These are phyloP conservation scores for Sialis lutaria DNA, from an alignment of 2,888 invertebrate genomes.

Conservation along the genomic window DNA sequence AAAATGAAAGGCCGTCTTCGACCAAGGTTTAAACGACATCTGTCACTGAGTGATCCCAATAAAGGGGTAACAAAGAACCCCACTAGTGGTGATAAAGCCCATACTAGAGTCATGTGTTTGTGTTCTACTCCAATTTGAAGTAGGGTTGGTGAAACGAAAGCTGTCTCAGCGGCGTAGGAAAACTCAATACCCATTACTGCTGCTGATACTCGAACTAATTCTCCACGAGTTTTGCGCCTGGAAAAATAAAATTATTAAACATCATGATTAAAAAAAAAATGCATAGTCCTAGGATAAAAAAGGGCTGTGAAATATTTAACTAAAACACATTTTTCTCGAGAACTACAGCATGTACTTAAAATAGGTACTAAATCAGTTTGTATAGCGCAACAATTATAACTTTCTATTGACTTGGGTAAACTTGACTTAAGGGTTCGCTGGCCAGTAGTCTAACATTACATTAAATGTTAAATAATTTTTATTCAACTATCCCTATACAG, in stretches of 20 bases:
- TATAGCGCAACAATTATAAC: no score
- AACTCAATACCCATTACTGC: constrained; percentile 97
- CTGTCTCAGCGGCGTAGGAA: constrained; percentile 94
- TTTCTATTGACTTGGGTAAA: no score
- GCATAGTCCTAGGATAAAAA: no score
- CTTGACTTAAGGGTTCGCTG: no score
- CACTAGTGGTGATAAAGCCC: constrained; percentile 86
- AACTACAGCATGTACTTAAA: no score
- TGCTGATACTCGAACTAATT: constrained; percentile 74
- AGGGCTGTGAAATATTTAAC: no score
- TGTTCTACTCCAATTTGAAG: constrained; percentile 86
- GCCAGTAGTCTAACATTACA: no score
- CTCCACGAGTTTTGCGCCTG: constrained; percentile 61
- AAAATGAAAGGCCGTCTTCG: constrained; percentile 84
- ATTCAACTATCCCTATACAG: no score
- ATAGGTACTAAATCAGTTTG: no score
- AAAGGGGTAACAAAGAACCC: constrained; percentile 91
- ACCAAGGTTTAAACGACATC: constrained; percentile 65
- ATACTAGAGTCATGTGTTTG: constrained; percentile 86
- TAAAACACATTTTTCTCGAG: no score
- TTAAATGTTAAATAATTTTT: no score
- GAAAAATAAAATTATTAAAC: constrained; percentile 8
- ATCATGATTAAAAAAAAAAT: no score
- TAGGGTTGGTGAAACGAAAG: constrained; percentile 88
- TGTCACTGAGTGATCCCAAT: constrained; percentile 81